Conservation (phyloP, 2,113 vertebrate species). For the Protomyctophum bolini region DNA sequence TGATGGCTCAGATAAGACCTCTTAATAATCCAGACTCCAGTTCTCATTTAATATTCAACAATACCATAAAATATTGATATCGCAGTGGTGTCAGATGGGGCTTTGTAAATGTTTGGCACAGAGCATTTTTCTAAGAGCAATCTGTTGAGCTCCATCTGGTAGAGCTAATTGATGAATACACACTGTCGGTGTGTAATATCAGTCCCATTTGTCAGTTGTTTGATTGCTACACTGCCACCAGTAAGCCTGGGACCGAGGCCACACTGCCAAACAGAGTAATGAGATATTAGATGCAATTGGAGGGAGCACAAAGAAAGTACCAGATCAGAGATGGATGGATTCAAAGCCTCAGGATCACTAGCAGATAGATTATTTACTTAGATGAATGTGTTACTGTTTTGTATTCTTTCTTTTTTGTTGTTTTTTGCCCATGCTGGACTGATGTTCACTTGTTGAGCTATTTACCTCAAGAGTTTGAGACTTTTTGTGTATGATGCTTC, state of each 20-base stretch:
- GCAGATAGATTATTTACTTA: background rate
- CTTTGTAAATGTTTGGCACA: background rate
- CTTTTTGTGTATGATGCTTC: too few species aligned
- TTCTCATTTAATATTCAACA: background rate
- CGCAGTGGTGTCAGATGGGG: background rate
- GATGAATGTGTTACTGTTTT: background rate
- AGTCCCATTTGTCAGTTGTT: background rate
- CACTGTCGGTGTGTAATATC: background rate
- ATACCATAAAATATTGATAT: conserved; percentile 24
- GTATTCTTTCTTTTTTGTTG: too few species aligned
- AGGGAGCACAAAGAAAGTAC: background rate
- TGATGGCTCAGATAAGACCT: background rate
- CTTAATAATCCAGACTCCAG: background rate
- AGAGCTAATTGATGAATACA: background rate
- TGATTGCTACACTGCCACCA: background rate
- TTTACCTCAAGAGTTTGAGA: too few species aligned
- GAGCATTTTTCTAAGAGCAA: background rate
- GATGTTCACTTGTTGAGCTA: too few species aligned
- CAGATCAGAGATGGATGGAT: background rate
- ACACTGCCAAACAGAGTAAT: background rate
- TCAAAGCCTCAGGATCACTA: background rate
- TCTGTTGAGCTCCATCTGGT: background rate
- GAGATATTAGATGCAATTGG: background rate
- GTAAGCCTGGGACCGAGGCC: too few species aligned
- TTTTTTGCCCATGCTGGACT: too few species aligned